Base-by-base conservation (phyloP, 2,888 invertebrate genomes). In the Caenorhabditis japonica region DNA sequence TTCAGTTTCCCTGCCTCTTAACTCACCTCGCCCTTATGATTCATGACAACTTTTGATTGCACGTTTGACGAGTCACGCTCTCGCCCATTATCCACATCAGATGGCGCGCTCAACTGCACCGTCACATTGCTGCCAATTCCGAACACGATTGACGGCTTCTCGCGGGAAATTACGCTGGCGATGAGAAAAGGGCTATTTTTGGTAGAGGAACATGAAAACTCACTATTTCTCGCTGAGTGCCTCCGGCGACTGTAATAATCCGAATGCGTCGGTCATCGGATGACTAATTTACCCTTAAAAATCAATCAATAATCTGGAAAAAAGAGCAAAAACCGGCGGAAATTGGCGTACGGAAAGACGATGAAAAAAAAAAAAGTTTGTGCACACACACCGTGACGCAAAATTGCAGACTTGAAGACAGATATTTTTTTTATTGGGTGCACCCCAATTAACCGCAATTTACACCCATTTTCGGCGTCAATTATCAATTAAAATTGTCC, bases 41-140 rank as follows among this genome's bases (percentile, higher is more conserved):
- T 84, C 69, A 80, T 75, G 7, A 85, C 64, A 41, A 66, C 52
- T 55, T 77, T 77, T 2, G 83, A 81, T 19, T 79, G 78, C 15
- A 81, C 80, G 39, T 82, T 79, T 15, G 80, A 77, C n/a, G 79
- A 78, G 66, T 85, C 85, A 27, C 85, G 79, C n/a, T 79, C 80
- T 19, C 84, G 62, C 38, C 38, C 56, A 23, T 64, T 61, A 13
- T 76, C 77, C 3, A 56, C 68, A 44, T 69, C 74, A 46, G 64
- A 58, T 33, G 71, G 53, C 3, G 71, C 58, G 33, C 55, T 49
- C 60, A 75, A 17, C 17, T 66, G 70, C 17, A 85, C 52, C 17
- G 78, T 70, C 5, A 85, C 84, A 70, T 84, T 84, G 27, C 46
- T 76, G n/a, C 84, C 84, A 12, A 77, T 60, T 39, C 77, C 72